These are phyloP conservation scores for Intellagama lesueurii DNA, from an alignment of 2,797 vertebrate genomes.

Conservation along the genomic window DNA sequence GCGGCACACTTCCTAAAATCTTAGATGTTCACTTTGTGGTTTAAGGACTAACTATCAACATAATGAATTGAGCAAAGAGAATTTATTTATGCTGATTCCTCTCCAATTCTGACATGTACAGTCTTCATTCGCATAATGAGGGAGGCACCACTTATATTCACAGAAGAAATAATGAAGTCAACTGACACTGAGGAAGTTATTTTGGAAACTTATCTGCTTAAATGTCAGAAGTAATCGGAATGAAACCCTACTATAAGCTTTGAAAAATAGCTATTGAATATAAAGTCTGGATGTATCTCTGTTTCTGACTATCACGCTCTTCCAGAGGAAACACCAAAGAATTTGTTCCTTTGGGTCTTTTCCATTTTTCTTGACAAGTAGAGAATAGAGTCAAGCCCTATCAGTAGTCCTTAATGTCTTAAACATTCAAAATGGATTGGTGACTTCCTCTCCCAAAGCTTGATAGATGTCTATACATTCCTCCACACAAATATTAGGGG, in stretches of 20 bases:
- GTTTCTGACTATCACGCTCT: neutral
- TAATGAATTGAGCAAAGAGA: constrained; percentile 41
- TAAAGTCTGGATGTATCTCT: neutral
- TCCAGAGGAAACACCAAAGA: neutral
- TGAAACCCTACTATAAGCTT: neutral
- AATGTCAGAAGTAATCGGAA: constrained; percentile 6
- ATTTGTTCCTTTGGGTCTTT: neutral
- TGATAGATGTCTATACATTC: neutral
- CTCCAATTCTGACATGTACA: constrained; percentile 22
- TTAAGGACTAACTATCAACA: constrained; percentile 7
- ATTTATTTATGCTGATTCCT: constrained; percentile 38
- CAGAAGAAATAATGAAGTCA: neutral
- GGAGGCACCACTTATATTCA: constrained; percentile 3
- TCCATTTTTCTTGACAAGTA: neutral
- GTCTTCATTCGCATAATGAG: constrained; percentile 15
- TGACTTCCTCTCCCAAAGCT: neutral
- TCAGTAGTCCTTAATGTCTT: neutral
- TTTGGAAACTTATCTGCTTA: constrained; percentile 31
- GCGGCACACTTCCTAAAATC: constrained; percentile 23
- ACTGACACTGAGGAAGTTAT: constrained; percentile 9
- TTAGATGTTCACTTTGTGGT: constrained; percentile 20
- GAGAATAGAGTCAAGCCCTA: neutral
- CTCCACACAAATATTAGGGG: neutral
- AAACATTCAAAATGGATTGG: neutral
- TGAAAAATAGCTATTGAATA: neutral